phyloP scores from a whole-genome alignment of 2,888 invertebrate genomes.

The Nomada lathburiana region DNA sequence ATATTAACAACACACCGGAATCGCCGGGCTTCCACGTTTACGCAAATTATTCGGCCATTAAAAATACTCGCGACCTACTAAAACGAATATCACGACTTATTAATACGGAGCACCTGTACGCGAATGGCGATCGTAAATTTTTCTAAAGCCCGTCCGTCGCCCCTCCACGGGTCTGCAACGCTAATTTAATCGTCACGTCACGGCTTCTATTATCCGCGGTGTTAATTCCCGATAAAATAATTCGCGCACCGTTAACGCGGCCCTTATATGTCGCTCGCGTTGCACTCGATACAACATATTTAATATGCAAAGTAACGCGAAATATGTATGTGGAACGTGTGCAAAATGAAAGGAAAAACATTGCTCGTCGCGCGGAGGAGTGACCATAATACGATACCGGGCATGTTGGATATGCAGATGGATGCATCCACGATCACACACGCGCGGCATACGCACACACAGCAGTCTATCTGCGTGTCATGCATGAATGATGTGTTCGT shows the following conservation, averaged over 20 bases:
- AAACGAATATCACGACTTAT: no score
- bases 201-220: not conserved
- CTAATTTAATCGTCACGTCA: not conserved
- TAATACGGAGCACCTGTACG: not conserved
- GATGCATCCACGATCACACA: constrained; percentile 45
- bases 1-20: no score
- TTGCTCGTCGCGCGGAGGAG: constrained; percentile 36
- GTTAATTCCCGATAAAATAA: constrained; percentile 23
- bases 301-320: constrained; percentile 52
- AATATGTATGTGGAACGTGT: constrained; percentile 48
- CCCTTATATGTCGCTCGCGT: constrained; percentile 12
- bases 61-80: no score
- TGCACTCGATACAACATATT: constrained; percentile 4
- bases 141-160: not conserved
- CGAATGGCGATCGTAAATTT: not conserved
- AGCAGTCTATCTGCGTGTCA: constrained; percentile 47
- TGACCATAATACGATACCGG: constrained; percentile 52
- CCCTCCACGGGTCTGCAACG: not conserved
- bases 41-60: no score
- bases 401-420: constrained; percentile 43
- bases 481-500: constrained; percentile 66
- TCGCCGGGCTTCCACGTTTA: no score
- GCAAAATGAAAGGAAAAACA: constrained; percentile 61
- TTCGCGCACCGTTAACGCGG: constrained; percentile 13
- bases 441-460: constrained; percentile 6